phyloP scores from a whole-genome alignment of 1,140 invertebrate species.

The Macrocentrus cingulum region DNA sequence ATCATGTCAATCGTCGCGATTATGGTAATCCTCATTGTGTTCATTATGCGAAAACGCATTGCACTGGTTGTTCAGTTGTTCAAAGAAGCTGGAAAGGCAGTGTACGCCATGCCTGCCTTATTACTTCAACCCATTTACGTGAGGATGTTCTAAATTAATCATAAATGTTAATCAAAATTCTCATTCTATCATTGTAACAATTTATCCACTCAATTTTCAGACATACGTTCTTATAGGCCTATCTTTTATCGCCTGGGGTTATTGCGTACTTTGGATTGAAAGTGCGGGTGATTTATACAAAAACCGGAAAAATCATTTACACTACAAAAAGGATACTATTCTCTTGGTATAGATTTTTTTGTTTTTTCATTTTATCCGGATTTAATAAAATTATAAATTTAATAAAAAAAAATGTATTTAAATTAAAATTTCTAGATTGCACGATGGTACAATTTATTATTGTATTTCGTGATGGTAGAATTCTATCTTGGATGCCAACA shows the following conservation, averaged over 20 bases:
- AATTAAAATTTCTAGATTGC: conserved; percentile 54
- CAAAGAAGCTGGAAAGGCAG: conserved; percentile 74
- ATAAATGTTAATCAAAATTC: neutral
- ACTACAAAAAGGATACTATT: conserved; percentile 60
- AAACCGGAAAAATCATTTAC: conserved; percentile 50
- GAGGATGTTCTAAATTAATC: conserved; percentile 38
- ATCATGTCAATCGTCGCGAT: conserved; percentile 66
- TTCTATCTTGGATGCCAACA: conserved; percentile 78
- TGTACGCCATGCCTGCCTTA: conserved; percentile 71
- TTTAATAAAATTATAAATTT: conserved; percentile 5
- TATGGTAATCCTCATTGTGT: conserved; percentile 67
- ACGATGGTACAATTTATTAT: conserved; percentile 70
- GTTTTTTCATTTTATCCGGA: conserved; percentile 2
- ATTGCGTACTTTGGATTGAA: conserved; percentile 65
- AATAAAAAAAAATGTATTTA: conserved; percentile 1
- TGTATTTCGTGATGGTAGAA: conserved; percentile 73
- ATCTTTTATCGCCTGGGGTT: conserved; percentile 64
- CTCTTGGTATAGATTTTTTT: conserved; percentile 60
- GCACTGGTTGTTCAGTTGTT: conserved; percentile 71
- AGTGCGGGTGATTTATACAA: conserved; percentile 63
- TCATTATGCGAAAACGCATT: conserved; percentile 75
- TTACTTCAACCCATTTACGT: conserved; percentile 75
- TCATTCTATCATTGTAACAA: neutral
- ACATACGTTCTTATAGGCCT: conserved; percentile 65
- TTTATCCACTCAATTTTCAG: conserved; percentile 53